Evolutionary conservation across 2,113 vertebrate genomes (phyloP), one percentile per base, ranked within the genome.

Genomic region (Microcebus ravelobensis): DNA sequence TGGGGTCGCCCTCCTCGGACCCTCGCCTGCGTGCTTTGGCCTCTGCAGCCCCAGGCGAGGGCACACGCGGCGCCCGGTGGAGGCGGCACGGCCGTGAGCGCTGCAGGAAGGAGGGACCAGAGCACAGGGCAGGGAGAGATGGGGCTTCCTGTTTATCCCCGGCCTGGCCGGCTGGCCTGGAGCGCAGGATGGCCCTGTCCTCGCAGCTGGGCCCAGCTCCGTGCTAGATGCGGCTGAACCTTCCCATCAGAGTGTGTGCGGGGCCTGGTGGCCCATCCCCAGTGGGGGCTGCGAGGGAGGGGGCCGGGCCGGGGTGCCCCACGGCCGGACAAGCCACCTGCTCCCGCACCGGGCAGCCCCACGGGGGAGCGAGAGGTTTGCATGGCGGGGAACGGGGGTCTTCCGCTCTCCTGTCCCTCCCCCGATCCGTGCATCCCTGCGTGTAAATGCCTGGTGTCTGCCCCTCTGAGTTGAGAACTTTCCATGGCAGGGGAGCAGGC

Each of bases 71-170:
- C 57, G 70, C 57, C 55, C 0, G 0, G 73, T 83, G 3, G 87
- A 59, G 70, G 73, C 79, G 0, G 63, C 8, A 0, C 65, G 0
- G 42, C 57, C 6, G 13, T 50, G 83, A 65, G 91, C 84, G 52
- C 77, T 25, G 80, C 84, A 91, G 96, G 95, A 81, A 86, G 96
- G 91, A 96, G 65, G 23, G 89, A 74, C 5, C 3, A 36, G 21
- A 17, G 9, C 6, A 23, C 18, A 0, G 29, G 3, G 76, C 27
- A 0, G 59, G 80, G 86, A 90, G 57, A 80, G 73, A 95, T 86
- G 86, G 50, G 48, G 80, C 74, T 96, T 96, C 96, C 96, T 95
- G 96, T 95, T 92, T 87, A 52, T 59, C 81, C 87, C 15, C 1
- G 1, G 55, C 18, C 52, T 27, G 39, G 48, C 57, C 48, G 14